Conservation (phyloP, 2,888 invertebrate genomes). For the Tridacna gigas region DNA sequence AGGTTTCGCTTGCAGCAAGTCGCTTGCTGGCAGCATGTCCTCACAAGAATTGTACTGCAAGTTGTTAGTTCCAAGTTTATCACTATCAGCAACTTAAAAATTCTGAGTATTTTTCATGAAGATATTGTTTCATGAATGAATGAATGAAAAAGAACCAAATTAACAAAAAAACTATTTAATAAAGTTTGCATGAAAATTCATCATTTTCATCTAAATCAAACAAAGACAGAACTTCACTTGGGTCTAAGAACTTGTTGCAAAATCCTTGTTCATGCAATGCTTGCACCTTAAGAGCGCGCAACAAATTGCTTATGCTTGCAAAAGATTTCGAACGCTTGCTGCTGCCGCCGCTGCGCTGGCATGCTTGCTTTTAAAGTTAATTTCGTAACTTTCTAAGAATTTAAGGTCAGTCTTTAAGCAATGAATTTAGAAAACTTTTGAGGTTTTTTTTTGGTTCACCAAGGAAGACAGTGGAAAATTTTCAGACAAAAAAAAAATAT, state of each 20-base stretch:
- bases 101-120: neutral
- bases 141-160: no score
- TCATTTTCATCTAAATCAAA: no score
- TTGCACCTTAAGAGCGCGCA: constrained; percentile 5
- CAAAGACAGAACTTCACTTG: no score
- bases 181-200: no score
- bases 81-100: neutral
- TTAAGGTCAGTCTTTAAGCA: constrained; percentile 16
- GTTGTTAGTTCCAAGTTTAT: neutral
- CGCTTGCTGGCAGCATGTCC: constrained; percentile 4
- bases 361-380: neutral
- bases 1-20: neutral
- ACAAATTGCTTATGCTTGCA: neutral
- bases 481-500: neutral
- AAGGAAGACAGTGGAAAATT: neutral
- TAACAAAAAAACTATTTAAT: no score
- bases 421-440: neutral
- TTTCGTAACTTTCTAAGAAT: neutral
- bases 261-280: constrained; percentile 14
- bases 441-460: neutral
- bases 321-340: neutral
- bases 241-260: constrained; percentile 4
- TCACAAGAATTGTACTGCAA: neutral
- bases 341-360: constrained; percentile 7
- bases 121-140: neutral